Evolutionary conservation across 2,797 vertebrate species (phyloP), one percentile per base, ranked within the genome.

Genomic region (Valencia hispanica): DNA sequence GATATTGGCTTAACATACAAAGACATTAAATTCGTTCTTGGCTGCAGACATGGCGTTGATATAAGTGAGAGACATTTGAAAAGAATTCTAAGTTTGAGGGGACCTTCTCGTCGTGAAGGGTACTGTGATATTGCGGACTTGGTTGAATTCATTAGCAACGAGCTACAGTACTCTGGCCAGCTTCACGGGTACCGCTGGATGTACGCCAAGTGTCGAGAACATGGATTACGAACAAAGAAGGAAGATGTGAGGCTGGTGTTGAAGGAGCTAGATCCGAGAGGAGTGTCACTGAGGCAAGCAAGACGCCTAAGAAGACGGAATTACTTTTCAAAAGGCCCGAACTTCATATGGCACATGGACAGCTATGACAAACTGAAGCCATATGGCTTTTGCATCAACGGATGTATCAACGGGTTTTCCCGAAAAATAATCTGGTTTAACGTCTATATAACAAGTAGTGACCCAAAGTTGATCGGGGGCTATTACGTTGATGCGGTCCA

Each of bases 261-360:
- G 32, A 74, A 68, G 61, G 25, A 66, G 20, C 20, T 71, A 48
- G 69, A 71, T 71, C 48, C 69, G 3, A 14, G 20, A 51, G 18
- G 69, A 12, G 69, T 71, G 20, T 1, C 18, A 50, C 1, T 70
- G 30, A 50, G 68, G 30, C 8, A 65, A 11, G 59, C 59, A 74
- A 63, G 43, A 39, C 5, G 0, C 11, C 34, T 74, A 11, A 41
- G 73, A 39, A 3, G 5, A 51, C 5, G 61, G 32, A 66, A 36
- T 15, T 66, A 22, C 15, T 74, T 74, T 20, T 74, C 61, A 12
- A 41, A 27, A 72, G 70, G 70, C 11, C 70, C 12, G 1, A 72
- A 72, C 34, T 72, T 72, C n/a, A n/a, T n/a, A n/a, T n/a, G n/a
- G n/a, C n/a, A n/a, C n/a, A n/a, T n/a, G n/a, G n/a, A n/a, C n/a